Percentiles rank a stretch among this genome's conserved stretches.
These are phyloP conservation scores for Drosophila cracens DNA, from an alignment of 2,888 invertebrate genomes.

Conservation along the genomic window DNA sequence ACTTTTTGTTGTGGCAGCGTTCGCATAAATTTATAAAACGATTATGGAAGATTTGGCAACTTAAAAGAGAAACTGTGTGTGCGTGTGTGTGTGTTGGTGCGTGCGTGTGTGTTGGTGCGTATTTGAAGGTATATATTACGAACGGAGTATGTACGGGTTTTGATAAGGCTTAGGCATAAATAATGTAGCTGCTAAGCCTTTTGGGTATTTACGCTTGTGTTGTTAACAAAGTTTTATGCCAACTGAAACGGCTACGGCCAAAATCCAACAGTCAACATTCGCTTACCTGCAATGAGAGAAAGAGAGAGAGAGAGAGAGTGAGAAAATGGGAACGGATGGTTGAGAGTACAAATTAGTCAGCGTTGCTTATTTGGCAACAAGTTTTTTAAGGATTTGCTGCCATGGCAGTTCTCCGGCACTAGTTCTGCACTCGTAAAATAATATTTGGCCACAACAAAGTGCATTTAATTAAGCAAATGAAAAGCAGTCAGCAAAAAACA, in stretches of 20 bases:
- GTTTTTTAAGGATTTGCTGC: constrained; percentile 41
- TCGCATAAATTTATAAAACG: constrained; percentile 79
- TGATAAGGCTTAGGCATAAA: constrained; percentile 71
- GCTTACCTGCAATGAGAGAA: constrained; percentile 57
- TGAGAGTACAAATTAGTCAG: constrained; percentile 47
- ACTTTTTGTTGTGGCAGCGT: constrained; percentile 44
- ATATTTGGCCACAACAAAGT: constrained; percentile 75
- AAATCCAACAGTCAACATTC: constrained; percentile 20
- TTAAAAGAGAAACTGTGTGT: constrained; percentile 10
- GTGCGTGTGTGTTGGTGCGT: neutral
- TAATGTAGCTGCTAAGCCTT: constrained; percentile 74
- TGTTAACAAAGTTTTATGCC: constrained; percentile 66
- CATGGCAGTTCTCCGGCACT: constrained; percentile 29
- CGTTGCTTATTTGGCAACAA: constrained; percentile 56
- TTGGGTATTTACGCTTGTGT: constrained; percentile 79
- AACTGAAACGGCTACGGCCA: constrained; percentile 22
- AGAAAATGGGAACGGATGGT: neutral
- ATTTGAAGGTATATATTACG: constrained; percentile 18
- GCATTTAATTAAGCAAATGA: constrained; percentile 73
- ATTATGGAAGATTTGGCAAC: constrained; percentile 71
- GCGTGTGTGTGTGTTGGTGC: no score
- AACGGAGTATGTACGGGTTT: constrained; percentile 36
- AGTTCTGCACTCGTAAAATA: constrained; percentile 60
- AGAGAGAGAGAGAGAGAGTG: constrained; percentile 19
- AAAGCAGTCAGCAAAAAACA: constrained; percentile 42